Evolutionary conservation across 2,888 invertebrate species (phyloP).

Genomic region (Acleris literana): DNA sequence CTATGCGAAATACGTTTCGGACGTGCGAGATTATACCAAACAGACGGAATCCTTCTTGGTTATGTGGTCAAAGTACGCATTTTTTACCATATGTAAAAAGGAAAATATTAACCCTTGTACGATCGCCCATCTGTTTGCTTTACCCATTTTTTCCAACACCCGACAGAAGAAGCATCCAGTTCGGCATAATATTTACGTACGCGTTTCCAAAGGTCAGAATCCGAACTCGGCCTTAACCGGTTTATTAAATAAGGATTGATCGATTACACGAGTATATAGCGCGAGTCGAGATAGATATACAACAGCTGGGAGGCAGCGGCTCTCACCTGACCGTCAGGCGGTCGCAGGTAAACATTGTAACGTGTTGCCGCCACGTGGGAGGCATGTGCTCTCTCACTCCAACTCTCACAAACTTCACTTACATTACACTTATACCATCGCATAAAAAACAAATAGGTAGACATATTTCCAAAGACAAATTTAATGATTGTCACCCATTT

Average conservation of each 20-base stretch:
- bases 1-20: too few species aligned
- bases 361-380: constrained; percentile 77
- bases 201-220: too few species aligned
- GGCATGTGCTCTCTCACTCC: constrained; percentile 61
- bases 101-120: too few species aligned
- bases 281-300: constrained; percentile 14
- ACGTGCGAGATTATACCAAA: too few species aligned
- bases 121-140: too few species aligned
- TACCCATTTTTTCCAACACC: too few species aligned
- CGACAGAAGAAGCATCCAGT: too few species aligned
- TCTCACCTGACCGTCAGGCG: constrained; percentile 76
- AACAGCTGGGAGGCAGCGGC: constrained; percentile 45
- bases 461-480: constrained; percentile 58
- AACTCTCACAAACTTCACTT: constrained; percentile 36
- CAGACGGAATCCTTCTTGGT: too few species aligned
- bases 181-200: too few species aligned
- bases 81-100: too few species aligned
- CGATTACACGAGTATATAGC: constrained; percentile 1
- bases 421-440: constrained; percentile 34
- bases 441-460: constrained; percentile 39
- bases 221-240: too few species aligned
- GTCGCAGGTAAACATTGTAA: constrained; percentile 81
- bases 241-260: not conserved
- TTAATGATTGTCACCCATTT: constrained; percentile 79
- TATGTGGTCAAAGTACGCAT: too few species aligned